These are phyloP conservation scores for Leucozona laternaria DNA, from an alignment of 2,888 invertebrate species.

Conservation along the genomic window DNA sequence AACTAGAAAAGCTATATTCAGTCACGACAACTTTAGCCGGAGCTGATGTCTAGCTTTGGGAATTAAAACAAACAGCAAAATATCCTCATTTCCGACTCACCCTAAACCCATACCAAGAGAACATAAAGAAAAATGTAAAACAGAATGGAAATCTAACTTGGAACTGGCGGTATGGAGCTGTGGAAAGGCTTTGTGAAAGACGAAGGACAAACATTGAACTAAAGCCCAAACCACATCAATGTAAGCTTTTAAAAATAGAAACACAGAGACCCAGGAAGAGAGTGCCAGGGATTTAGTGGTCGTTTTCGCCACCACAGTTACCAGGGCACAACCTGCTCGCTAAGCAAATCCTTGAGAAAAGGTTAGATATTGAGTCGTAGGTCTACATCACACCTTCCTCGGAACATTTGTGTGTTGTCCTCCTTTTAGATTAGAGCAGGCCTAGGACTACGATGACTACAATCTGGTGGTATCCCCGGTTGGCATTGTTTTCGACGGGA, in stretches of 20 bases:
- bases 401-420: constrained; percentile 26
- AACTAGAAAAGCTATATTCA: constrained; percentile 26
- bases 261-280: constrained; percentile 66
- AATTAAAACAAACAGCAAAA: constrained; percentile 71
- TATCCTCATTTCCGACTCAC: constrained; percentile 34
- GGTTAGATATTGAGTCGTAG: constrained; percentile 55
- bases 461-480: constrained; percentile 18
- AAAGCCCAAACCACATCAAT: constrained; percentile 47
- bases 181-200: background rate
- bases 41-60: constrained; percentile 65
- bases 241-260: constrained; percentile 70
- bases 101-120: background rate
- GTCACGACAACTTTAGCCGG: constrained; percentile 56
- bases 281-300: constrained; percentile 32
- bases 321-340: constrained; percentile 25
- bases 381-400: constrained; percentile 51
- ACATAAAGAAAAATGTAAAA: constrained; percentile 24
- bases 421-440: constrained; percentile 27
- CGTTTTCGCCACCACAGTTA: constrained; percentile 12
- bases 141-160: background rate
- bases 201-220: constrained; percentile 41
- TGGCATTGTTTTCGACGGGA: background rate
- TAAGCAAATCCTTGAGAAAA: constrained; percentile 60
- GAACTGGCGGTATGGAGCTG: background rate
- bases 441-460: constrained; percentile 9